These are phyloP conservation scores for Neolamprologus caudopunctatus DNA, from an alignment of 2,113 vertebrate genomes.

Conservation along the genomic window DNA sequence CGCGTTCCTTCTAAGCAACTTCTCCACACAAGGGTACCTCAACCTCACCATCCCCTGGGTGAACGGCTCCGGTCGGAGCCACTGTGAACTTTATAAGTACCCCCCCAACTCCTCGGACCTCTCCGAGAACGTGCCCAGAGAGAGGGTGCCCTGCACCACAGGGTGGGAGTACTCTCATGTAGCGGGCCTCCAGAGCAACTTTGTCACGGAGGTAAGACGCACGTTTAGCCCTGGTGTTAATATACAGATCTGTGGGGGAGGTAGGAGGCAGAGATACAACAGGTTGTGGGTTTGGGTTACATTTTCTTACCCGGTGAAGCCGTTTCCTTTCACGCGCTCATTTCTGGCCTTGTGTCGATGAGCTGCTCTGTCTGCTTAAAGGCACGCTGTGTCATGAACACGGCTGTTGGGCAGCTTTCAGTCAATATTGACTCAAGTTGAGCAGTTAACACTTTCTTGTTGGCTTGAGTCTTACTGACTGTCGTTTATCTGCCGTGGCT, in stretches of 20 bases:
- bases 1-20: constrained; percentile 55
- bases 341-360: neutral
- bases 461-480: neutral
- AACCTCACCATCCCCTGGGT: constrained; percentile 69
- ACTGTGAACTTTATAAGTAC: constrained; percentile 69
- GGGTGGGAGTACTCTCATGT: constrained; percentile 71
- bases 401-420: neutral
- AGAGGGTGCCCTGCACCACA: constrained; percentile 65
- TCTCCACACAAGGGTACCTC: constrained; percentile 57
- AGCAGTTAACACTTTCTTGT: neutral
- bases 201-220: constrained; percentile 76
- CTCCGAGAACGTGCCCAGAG: constrained; percentile 12
- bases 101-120: constrained; percentile 42
- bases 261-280: neutral
- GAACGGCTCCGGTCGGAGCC: constrained; percentile 57
- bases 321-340: neutral
- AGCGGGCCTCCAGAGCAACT: constrained; percentile 73
- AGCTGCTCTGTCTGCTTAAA: neutral
- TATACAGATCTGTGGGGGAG: neutral
- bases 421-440: constrained; percentile 31
- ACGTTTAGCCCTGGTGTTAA: neutral
- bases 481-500: neutral
- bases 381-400: neutral
- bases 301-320: neutral
- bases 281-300: neutral